Evolutionary conservation across 2,113 vertebrate species (phyloP).

Genomic region (Melanerpes aurifrons): DNA sequence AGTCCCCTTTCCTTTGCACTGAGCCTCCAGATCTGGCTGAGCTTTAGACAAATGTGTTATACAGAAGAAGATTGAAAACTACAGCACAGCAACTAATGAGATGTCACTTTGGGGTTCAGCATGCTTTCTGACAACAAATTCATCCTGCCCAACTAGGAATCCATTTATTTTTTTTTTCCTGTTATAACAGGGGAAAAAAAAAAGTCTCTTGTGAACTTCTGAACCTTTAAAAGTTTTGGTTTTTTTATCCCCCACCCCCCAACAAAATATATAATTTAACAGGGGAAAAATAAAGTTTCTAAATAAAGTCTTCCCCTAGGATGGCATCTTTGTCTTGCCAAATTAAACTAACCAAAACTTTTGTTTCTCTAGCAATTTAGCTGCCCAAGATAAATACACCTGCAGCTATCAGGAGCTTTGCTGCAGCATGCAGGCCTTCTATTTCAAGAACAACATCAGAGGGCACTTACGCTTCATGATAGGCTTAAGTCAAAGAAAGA

Average conservation of each 20-base stretch:
- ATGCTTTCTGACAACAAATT: background rate
- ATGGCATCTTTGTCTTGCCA: slow-evolving; percentile 76
- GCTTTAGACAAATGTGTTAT: background rate
- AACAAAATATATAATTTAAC: slow-evolving; percentile 71
- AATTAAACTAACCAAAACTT: slow-evolving; percentile 79
- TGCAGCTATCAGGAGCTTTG: slow-evolving; percentile 69
- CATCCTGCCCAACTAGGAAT: background rate
- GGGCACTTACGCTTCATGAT: slow-evolving; percentile 54
- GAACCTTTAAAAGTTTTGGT: slow-evolving; percentile 55
- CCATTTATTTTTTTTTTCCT: background rate
- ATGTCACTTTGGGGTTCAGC: background rate
- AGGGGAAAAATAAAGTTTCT: slow-evolving; percentile 78
- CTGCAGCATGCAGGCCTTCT: slow-evolving; percentile 27
- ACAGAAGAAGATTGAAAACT: background rate
- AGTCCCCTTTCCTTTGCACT: background rate
- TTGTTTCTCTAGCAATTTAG: slow-evolving; percentile 78
- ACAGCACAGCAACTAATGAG: background rate
- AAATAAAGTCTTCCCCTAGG: slow-evolving; percentile 81
- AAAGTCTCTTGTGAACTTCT: slow-evolving; percentile 62
- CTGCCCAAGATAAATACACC: slow-evolving; percentile 86
- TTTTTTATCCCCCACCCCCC: background rate
- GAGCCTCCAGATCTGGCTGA: background rate
- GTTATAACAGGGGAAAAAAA: background rate
- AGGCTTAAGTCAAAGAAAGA: slow-evolving; percentile 1
- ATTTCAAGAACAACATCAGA: slow-evolving; percentile 45